phyloP scores from a whole-genome alignment of 2,888 invertebrate genomes.

The Adineta ricciae region DNA sequence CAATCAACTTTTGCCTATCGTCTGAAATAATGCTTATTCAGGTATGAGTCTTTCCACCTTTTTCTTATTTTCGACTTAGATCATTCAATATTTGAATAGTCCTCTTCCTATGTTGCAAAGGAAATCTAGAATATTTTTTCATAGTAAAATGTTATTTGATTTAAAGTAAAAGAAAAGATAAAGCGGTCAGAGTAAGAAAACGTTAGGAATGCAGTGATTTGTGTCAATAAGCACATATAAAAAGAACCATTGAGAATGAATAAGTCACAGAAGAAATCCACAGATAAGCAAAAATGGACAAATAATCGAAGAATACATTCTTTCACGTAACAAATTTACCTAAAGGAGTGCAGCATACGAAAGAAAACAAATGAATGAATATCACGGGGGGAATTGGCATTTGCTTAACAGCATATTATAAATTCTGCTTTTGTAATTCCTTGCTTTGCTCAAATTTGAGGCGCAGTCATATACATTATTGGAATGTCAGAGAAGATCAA shows the following conservation, averaged over 20 bases:
- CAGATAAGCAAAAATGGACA: not conserved
- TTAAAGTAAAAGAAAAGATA: not conserved
- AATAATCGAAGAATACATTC: not conserved
- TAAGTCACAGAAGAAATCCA: not conserved
- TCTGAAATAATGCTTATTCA: no score
- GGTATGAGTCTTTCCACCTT: no score
- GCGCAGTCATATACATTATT: not conserved
- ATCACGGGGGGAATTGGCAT: not conserved
- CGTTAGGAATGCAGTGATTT: not conserved
- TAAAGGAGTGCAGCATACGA: not conserved
- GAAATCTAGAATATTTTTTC: not conserved
- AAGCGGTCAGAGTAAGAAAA: not conserved
- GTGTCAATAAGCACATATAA: not conserved
- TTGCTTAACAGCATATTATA: not conserved
- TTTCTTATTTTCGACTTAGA: no score
- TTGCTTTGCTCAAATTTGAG: not conserved
- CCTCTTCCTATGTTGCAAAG: not conserved
- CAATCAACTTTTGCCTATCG: no score
- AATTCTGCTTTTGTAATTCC: not conserved
- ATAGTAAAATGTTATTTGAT: not conserved
- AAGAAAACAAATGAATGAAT: not conserved
- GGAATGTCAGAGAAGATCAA: not conserved
- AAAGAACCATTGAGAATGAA: not conserved
- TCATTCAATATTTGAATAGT: no score
- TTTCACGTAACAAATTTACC: not conserved